These are phyloP conservation scores for Sebastes glaucus DNA, from an alignment of 2,797 vertebrate genomes.

Conservation along the genomic window DNA sequence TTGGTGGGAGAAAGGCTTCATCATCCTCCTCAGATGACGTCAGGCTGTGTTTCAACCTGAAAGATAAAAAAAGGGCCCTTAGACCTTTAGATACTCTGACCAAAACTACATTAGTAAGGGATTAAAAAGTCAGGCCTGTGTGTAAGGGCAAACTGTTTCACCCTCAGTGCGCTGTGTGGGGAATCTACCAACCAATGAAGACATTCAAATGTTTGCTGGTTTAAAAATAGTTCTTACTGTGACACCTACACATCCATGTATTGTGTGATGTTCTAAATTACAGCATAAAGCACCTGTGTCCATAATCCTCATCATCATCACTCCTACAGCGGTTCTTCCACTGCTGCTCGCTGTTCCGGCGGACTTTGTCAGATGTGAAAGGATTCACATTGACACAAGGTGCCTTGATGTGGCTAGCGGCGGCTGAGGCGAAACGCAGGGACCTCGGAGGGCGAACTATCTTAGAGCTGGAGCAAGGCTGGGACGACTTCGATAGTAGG, in stretches of 20 bases:
- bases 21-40: constrained; percentile 85
- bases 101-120: neutral
- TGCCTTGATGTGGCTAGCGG: constrained; percentile 57
- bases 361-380: constrained; percentile 91
- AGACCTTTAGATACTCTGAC: neutral
- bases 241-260: neutral
- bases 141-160: neutral
- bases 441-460: constrained; percentile 71
- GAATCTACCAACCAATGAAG: neutral
- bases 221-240: neutral
- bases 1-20: constrained; percentile 82
- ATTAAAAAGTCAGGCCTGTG: neutral
- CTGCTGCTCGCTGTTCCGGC: constrained; percentile 73
- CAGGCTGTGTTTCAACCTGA: constrained; percentile 79
- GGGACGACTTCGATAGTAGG: constrained; percentile 82
- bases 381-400: constrained; percentile 93
- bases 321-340: constrained; percentile 81
- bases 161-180: neutral
- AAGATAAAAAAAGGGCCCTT: constrained; percentile 29
- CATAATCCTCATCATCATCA: constrained; percentile 76
- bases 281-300: constrained; percentile 64
- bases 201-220: neutral
- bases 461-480: constrained; percentile 80
- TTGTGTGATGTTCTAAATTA: neutral
- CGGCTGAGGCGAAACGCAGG: constrained; percentile 64